A percentile compares a stretch with the other conserved stretches of the same genome.
phyloP scores from a whole-genome alignment of 2,113 vertebrate genomes.

The Phyllostomus discolor region DNA sequence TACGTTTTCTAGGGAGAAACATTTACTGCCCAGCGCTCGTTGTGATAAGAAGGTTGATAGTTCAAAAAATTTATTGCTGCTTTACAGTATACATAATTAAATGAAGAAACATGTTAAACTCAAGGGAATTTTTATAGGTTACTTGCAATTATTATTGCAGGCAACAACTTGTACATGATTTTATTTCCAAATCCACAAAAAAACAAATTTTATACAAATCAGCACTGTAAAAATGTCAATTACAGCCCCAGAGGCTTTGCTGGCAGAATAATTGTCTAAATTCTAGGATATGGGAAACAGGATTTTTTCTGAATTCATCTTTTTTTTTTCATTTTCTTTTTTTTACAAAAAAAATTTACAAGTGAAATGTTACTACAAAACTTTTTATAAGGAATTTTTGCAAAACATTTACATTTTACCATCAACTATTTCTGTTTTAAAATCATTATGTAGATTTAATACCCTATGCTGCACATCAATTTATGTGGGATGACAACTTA shows the following conservation, averaged over 20 bases:
- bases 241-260: conserved; percentile 95
- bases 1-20: conserved; percentile 70
- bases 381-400: conserved; percentile 87
- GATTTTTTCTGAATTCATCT: conserved; percentile 55
- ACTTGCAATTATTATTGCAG: conserved; percentile 96
- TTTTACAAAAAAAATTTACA: conserved; percentile 98
- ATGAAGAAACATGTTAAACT: conserved; percentile 84
- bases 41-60: conserved; percentile 73
- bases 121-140: conserved; percentile 92
- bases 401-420: conserved; percentile 89
- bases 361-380: conserved; percentile 99
- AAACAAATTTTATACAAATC: conserved; percentile 98
- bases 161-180: conserved; percentile 91
- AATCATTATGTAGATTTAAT: conserved; percentile 87
- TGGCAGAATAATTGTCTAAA: conserved; percentile 96
- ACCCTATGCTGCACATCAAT: conserved; percentile 88
- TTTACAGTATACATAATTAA: conserved; percentile 80
- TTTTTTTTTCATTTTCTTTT: conserved; percentile 73
- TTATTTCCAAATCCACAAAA: conserved; percentile 90
- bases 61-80: conserved; percentile 79
- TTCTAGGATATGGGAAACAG: conserved; percentile 90
- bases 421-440: conserved; percentile 88
- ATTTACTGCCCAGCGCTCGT: conserved; percentile 75
- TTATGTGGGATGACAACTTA: conserved; percentile 85
- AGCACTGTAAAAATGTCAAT: conserved; percentile 99